Conservation (phyloP, 1,140 invertebrate species). For the Cylas formicarius region DNA sequence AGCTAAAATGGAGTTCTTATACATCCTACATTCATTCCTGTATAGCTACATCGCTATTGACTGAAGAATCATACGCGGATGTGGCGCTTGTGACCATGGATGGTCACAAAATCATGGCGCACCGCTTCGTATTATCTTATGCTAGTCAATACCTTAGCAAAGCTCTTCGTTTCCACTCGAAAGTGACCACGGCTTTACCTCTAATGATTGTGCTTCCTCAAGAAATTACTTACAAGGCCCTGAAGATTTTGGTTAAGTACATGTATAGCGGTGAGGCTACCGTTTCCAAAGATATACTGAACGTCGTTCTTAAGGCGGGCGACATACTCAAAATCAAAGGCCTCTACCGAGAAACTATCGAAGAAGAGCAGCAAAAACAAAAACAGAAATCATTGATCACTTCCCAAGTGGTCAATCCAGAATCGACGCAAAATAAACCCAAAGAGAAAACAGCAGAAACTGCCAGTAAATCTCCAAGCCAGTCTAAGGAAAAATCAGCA, state of each 20-base stretch:
- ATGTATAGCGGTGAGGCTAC: slow-evolving; percentile 80
- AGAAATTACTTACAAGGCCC: slow-evolving; percentile 67
- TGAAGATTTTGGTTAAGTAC: slow-evolving; percentile 74
- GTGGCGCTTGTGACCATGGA: slow-evolving; percentile 74
- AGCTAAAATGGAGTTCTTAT: slow-evolving; percentile 81
- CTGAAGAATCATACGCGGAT: slow-evolving; percentile 72
- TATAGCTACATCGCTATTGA: slow-evolving; percentile 65
- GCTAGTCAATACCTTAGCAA: slow-evolving; percentile 54
- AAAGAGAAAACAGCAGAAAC: slow-evolving; percentile 4
- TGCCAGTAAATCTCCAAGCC: not conserved
- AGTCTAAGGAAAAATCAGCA: slow-evolving; percentile 15
- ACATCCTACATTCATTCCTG: slow-evolving; percentile 70
- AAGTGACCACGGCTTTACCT: slow-evolving; percentile 49
- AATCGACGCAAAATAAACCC: not conserved
- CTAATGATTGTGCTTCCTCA: slow-evolving; percentile 71
- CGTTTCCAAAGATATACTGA: slow-evolving; percentile 73
- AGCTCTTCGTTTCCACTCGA: slow-evolving; percentile 49
- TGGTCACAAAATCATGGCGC: slow-evolving; percentile 72
- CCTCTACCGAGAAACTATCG: slow-evolving; percentile 47
- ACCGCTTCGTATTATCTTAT: slow-evolving; percentile 78
- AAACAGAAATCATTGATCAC: slow-evolving; percentile 5
- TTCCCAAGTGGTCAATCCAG: not conserved
- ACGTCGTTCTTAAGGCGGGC: slow-evolving; percentile 68
- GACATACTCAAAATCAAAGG: slow-evolving; percentile 71
- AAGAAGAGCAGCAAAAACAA: slow-evolving; percentile 9